These are phyloP conservation scores for Dipodomys ordii DNA, from an alignment of 2,113 vertebrate genomes.

Conservation along the genomic window DNA sequence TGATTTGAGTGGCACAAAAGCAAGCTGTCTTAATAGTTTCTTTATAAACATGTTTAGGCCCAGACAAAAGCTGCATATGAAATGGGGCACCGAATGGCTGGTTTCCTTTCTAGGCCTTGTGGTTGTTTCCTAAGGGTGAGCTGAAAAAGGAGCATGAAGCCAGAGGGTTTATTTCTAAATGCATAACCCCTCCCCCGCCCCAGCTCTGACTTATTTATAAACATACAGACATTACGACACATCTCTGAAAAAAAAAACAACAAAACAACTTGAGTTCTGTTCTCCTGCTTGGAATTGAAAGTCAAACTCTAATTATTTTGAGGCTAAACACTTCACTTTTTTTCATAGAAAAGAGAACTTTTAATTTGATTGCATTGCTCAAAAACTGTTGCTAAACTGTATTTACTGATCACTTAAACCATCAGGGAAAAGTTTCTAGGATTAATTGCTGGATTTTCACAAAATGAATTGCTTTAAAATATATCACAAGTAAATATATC, in stretches of 20 bases:
- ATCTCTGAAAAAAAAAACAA: neutral
- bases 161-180: constrained; percentile 51
- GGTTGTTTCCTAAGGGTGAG: neutral
- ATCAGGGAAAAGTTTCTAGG: neutral
- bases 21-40: neutral
- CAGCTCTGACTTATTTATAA: constrained; percentile 61
- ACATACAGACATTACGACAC: constrained; percentile 32
- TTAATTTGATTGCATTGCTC: constrained; percentile 40
- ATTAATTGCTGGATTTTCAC: constrained; percentile 11
- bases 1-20: neutral
- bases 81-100: neutral
- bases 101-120: neutral
- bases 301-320: neutral
- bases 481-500: neutral
- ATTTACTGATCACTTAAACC: neutral
- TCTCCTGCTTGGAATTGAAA: constrained; percentile 36
- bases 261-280: neutral
- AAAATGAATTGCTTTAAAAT: neutral
- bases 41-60: neutral
- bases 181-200: neutral
- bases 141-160: constrained; percentile 2
- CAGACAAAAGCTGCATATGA: constrained; percentile 2
- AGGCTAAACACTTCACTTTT: constrained; percentile 39
- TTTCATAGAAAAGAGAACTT: constrained; percentile 39
- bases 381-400: constrained; percentile 15